Percentiles rank a stretch among this genome's conserved stretches.
These are phyloP conservation scores for Invenusta paracnida DNA, from an alignment of 2,888 invertebrate species.

Conservation along the genomic window DNA sequence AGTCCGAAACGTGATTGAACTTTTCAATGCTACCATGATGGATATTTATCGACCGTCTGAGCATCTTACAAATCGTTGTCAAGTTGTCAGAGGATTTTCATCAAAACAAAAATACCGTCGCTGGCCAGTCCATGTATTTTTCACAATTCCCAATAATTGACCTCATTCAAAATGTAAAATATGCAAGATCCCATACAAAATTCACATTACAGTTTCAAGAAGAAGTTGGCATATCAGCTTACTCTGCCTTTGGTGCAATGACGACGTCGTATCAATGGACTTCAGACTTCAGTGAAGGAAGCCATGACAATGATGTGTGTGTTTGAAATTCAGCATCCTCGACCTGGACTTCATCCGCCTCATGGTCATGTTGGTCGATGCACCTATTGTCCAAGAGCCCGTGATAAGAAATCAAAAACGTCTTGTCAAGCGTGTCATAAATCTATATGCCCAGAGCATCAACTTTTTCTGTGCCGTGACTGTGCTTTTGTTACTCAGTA, in stretches of 20 bases:
- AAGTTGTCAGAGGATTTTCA: too few species aligned
- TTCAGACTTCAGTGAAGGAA: not conserved
- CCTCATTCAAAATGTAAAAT: not conserved
- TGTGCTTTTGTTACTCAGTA: not conserved
- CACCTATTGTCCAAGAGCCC: too few species aligned
- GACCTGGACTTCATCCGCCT: not conserved
- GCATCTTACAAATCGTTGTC: too few species aligned
- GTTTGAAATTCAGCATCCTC: not conserved
- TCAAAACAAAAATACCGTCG: not conserved
- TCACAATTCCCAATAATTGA: not conserved
- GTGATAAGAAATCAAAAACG: not conserved
- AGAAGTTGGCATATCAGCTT: not conserved
- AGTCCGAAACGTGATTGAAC: too few species aligned
- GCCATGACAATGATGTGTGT: not conserved
- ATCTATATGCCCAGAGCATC: not conserved
- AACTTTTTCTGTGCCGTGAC: not conserved
- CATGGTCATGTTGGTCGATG: too few species aligned
- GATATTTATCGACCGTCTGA: too few species aligned
- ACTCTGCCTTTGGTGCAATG: not conserved
- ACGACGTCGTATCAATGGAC: not conserved
- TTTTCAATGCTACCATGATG: too few species aligned
- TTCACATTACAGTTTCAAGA: not conserved
- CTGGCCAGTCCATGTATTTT: too few species aligned
- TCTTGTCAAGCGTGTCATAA: not conserved
- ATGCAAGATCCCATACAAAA: not conserved